Evolutionary conservation across 2,113 vertebrate genomes (phyloP).

Genomic region (Grus americana): DNA sequence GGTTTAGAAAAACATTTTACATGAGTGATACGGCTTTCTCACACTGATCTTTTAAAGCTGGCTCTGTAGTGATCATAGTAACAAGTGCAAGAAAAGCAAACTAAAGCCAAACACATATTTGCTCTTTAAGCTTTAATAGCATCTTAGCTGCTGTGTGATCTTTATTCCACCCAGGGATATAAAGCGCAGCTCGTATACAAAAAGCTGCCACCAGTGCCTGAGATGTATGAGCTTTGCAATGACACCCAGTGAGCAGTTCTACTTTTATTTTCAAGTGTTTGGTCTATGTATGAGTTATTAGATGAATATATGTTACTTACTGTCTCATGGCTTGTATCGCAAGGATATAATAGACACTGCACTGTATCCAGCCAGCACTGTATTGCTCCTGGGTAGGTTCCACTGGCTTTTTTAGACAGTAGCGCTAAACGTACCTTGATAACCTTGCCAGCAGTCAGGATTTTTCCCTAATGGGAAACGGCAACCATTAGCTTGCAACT

Average conservation of each 20-base stretch:
- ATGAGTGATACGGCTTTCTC: neutral
- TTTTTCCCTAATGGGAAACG: neutral
- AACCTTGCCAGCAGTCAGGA: neutral
- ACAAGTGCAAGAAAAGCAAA: neutral
- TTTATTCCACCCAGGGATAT: neutral
- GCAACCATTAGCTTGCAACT: neutral
- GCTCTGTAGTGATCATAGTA: neutral
- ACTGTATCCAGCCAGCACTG: neutral
- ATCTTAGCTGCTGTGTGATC: neutral
- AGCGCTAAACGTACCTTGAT: neutral
- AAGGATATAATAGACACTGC: neutral
- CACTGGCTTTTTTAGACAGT: neutral
- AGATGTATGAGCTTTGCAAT: neutral
- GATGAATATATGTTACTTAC: neutral
- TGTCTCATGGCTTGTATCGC: neutral
- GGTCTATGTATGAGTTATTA: neutral
- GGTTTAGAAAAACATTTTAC: neutral
- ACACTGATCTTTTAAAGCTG: neutral
- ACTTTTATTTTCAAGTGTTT: neutral
- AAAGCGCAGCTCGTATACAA: neutral
- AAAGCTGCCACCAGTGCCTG: neutral
- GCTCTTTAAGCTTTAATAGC: neutral
- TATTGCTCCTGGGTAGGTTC: neutral
- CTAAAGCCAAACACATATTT: neutral
- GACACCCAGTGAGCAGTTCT: neutral